Base-by-base conservation (phyloP, 2,888 invertebrate genomes). In the Choreutis nemorana region DNA sequence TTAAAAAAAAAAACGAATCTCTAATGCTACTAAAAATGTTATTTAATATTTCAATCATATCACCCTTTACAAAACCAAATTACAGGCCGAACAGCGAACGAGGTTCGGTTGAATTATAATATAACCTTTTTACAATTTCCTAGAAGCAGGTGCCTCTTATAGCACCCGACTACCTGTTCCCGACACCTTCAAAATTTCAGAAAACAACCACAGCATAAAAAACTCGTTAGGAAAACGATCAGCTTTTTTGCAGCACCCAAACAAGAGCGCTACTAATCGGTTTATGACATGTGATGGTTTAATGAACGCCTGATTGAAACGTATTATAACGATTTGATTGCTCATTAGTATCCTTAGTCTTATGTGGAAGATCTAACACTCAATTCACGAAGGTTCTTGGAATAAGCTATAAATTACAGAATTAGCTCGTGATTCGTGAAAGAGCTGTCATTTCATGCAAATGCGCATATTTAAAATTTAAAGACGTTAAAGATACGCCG, bases 231-330 rank as follows among this genome's bases (percentile, higher is more conserved):
- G 48, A 42, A 41, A 42, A 38, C 36, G 29, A 32, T 33, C 41
- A 34, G 30, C 44, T 55, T 65, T 65, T 70, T 64, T 63, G 56
- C 61, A 46, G 40, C 49, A 35, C 41, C 41, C 44, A 42, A 50
- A 54, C 48, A 46, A 53, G 52, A 53, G 54, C 49, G 45, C 35
- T 52, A 57, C 61, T 64, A 72, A 71, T 64, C 64, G 63, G 45
- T 71, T 70, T 71, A 70, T 63, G 67, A 67, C 66, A 58, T 53
- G 45, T 66, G 67, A 70, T 62, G 64, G 50, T 58, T 58, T 64
- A 60, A 64, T 59, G 50, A 55, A 50, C 45, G 43, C 31, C 39
- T 32, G n/a, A n/a, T n/a, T n/a, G n/a, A n/a, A n/a, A n/a, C n/a
- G n/a, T n/a, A n/a, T n/a, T n/a, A n/a, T n/a, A n/a, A n/a, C n/a